Evolutionary conservation across 1,140 invertebrate species (phyloP), one percentile per base, ranked within the genome.

Genomic region (Pseudomyrmex concolor): DNA sequence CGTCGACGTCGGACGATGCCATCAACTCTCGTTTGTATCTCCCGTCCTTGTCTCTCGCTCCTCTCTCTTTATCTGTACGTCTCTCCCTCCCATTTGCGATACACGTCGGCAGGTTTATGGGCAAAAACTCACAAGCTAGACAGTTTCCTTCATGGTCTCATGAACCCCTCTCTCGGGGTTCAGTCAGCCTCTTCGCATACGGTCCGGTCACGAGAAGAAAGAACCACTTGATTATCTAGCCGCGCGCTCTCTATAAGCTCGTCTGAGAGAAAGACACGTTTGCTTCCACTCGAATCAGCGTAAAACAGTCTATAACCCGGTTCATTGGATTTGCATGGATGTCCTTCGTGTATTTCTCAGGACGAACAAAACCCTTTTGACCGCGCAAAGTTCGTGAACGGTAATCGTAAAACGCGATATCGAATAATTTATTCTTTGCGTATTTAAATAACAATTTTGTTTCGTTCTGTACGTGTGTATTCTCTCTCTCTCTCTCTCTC

Each of bases 1-100:
- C 86, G 81, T 87, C 88, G 74, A 83, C 71, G 78, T 86, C 67
- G 88, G 86, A 84, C 87, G 86, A 86, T 90, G 86, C 87, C 89
- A 90, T 90, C 89, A 88, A 90, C 89, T 90, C 84, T 89, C 87
- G 86, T 88, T 84, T 74, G 80, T 85, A 72, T 89, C 68, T 83
- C 76, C 9, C 67, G n/a, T 71, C 87, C 50, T 60, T 54, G 63
- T 67, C 59, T 77, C 55, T 57, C 62, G 59, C 76, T 9, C 60
- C 71, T 77, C 19, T 83, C 60, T 76, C 59, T 76, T 43, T 68
- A 45, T 60, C 45, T 70, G 45, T 50, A 48, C 59, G 59, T 81
- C 54, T 67, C 62, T 57, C 64, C 66, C 83, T 76, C 55, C 25
- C 54, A 64, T 50, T 80, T 34, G 67, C 86, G 51, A 88, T 88